Conservation (phyloP, 2,888 invertebrate species). For the Eupithecia subumbrata region DNA sequence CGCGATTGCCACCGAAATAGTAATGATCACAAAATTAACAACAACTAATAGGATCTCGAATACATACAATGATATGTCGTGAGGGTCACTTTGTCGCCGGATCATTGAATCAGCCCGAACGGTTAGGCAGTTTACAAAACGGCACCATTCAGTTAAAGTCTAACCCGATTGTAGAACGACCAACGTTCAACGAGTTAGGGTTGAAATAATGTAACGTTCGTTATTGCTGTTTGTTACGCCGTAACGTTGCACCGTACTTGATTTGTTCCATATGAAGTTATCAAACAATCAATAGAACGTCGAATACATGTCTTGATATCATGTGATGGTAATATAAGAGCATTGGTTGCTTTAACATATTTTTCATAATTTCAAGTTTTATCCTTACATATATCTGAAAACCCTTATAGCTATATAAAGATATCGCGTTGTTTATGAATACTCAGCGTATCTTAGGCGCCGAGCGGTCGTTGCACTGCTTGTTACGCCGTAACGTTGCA, state of each 20-base stretch:
- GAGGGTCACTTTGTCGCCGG: not conserved
- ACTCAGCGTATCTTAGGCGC: conserved; percentile 92
- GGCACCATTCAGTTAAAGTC: not conserved
- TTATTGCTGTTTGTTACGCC: not conserved
- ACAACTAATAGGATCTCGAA: not conserved
- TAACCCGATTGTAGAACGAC: not conserved
- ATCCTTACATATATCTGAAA: not conserved
- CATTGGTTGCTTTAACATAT: not conserved
- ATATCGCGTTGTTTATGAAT: not conserved
- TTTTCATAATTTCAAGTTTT: not conserved
- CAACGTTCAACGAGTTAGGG: not conserved
- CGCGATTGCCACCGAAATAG: not conserved
- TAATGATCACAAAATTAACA: no score
- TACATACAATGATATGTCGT: not conserved
- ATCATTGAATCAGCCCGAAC: not conserved
- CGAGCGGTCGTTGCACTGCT: conserved; percentile 91
- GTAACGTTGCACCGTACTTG: not conserved
- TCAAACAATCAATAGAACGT: not conserved
- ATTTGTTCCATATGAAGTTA: not conserved
- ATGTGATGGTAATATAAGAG: not conserved
- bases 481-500: conserved; percentile 91
- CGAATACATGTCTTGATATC: not conserved
- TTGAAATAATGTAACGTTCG: not conserved
- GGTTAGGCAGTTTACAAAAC: not conserved
- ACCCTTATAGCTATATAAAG: not conserved